phyloP scores from a whole-genome alignment of 1,140 invertebrate species.

The Magallana ariakensis region DNA sequence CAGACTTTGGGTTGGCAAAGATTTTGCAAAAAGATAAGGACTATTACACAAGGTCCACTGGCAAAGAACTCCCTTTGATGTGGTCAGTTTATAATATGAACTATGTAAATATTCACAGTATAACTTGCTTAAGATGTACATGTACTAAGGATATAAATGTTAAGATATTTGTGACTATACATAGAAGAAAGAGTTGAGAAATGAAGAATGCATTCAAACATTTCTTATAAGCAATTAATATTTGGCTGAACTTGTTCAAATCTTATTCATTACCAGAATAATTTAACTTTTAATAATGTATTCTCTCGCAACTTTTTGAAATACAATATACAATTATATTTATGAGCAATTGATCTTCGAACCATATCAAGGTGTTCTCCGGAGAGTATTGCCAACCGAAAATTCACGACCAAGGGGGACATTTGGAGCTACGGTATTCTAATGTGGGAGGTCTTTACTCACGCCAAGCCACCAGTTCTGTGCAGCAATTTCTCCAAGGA shows the following conservation, averaged over 20 bases:
- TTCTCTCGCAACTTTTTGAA: too few species aligned
- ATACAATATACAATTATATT: too few species aligned
- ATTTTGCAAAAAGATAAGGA: constrained; percentile 45
- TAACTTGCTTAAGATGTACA: too few species aligned
- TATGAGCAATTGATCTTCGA: too few species aligned
- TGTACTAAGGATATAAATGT: too few species aligned
- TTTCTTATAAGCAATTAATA: too few species aligned
- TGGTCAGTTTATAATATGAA: constrained; percentile 45
- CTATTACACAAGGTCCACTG: constrained; percentile 51
- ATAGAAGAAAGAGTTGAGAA: too few species aligned
- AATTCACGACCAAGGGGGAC: constrained; percentile 58
- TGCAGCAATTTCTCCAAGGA: constrained; percentile 10
- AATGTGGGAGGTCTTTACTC: constrained; percentile 62
- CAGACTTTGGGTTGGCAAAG: constrained; percentile 57
- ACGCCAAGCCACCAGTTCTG: constrained; percentile 53
- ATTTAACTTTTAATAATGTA: background rate
- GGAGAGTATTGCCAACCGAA: constrained; percentile 46
- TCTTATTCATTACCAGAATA: background rate
- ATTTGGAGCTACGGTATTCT: constrained; percentile 64
- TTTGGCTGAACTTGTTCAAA: too few species aligned
- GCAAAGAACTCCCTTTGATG: constrained; percentile 50
- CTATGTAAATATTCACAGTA: background rate
- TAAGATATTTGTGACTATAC: too few species aligned
- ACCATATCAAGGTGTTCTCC: constrained; percentile 58
- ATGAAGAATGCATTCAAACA: too few species aligned